Conservation (phyloP, 2,113 vertebrate genomes). For the Salvelinus namaycush region DNA sequence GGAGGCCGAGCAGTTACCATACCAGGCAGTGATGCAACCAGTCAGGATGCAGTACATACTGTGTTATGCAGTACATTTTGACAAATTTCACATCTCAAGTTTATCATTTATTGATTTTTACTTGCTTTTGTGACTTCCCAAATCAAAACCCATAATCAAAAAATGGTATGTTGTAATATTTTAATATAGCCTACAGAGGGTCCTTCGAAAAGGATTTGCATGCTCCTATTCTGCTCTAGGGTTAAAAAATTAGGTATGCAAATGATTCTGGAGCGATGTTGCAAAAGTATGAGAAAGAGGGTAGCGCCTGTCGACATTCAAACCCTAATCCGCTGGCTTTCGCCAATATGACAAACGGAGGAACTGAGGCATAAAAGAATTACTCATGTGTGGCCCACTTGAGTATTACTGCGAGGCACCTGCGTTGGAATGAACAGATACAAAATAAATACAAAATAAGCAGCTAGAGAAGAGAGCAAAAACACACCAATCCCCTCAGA, state of each 20-base stretch:
- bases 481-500: conserved; percentile 28
- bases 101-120: background rate
- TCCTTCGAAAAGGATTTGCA: background rate
- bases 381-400: conserved; percentile 92
- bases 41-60: too few relatives aligned
- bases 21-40: too few relatives aligned
- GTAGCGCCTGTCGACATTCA: conserved; percentile 68
- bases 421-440: conserved; percentile 98
- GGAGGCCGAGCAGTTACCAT: too few relatives aligned
- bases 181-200: background rate
- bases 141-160: too few relatives aligned
- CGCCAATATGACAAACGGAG: conserved; percentile 49
- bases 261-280: conserved; percentile 74
- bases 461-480: conserved; percentile 5
- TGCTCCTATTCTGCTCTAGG: conserved; percentile 59
- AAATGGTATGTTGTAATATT: background rate
- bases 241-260: conserved; percentile 75
- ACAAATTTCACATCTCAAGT: background rate
- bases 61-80: too few relatives aligned
- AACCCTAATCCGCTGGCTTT: conserved; percentile 74
- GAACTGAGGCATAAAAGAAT: conserved; percentile 89
- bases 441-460: conserved; percentile 76
- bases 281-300: conserved; percentile 56
- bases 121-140: background rate
- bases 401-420: conserved; percentile 91